Evolutionary conservation across 1,140 invertebrate genomes (phyloP).

Genomic region (Drosophila mayri): DNA sequence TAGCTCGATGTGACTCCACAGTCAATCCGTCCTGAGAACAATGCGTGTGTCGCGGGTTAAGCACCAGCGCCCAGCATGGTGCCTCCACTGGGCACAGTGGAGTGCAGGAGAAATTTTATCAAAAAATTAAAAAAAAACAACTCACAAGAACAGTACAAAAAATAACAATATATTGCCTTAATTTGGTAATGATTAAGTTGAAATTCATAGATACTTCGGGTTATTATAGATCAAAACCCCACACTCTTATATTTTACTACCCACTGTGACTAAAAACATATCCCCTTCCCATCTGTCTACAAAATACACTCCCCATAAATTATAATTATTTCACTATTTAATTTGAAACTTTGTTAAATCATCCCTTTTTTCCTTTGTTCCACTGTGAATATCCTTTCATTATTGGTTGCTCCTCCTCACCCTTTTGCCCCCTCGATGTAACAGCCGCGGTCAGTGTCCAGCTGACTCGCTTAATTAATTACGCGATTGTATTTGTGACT

Average conservation of each 20-base stretch:
- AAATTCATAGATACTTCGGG: too few species aligned
- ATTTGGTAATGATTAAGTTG: too few species aligned
- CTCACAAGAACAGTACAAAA: neutral
- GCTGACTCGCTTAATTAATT: constrained; percentile 82
- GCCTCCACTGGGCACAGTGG: constrained; percentile 17
- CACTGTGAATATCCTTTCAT: constrained; percentile 59
- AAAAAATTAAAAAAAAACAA: too few species aligned
- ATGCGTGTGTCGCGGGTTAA: constrained; percentile 51
- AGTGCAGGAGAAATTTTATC: neutral
- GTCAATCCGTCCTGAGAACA: constrained; percentile 26
- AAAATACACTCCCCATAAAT: neutral
- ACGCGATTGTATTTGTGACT: constrained; percentile 82
- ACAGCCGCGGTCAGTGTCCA: constrained; percentile 58
- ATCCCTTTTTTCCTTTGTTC: neutral
- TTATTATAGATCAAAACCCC: too few species aligned
- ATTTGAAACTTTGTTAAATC: neutral
- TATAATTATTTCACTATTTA: neutral
- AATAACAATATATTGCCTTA: too few species aligned
- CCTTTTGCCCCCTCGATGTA: neutral
- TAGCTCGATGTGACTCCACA: constrained; percentile 10
- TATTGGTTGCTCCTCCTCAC: constrained; percentile 12
- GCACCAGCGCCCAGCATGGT: constrained; percentile 35
- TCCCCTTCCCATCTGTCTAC: neutral
- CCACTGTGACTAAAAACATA: neutral
- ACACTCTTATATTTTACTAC: neutral